phyloP scores from a whole-genome alignment of 2,888 invertebrate species.

The Periphyllus acericola region DNA sequence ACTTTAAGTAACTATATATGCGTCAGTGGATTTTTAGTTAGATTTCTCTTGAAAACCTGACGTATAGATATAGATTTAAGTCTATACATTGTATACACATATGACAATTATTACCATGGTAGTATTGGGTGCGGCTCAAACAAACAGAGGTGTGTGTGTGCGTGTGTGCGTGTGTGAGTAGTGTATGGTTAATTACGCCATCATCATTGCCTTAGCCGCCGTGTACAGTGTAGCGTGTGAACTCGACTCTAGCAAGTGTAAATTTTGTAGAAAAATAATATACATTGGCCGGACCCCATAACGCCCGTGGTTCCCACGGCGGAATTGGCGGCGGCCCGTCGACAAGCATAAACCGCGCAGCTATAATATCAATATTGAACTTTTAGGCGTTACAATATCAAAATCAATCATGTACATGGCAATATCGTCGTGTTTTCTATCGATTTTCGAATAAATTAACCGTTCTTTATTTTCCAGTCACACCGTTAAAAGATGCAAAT shows the following conservation, averaged over 20 bases:
- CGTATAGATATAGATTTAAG: conserved; percentile 43
- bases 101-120: conserved; percentile 50
- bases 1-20: background rate
- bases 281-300: conserved; percentile 45
- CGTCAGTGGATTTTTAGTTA: conserved; percentile 10
- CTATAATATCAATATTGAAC: conserved; percentile 23
- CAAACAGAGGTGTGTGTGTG: conserved; percentile 45
- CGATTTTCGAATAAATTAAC: background rate
- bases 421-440: background rate
- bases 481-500: no score
- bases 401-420: background rate
- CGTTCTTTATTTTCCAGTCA: no score
- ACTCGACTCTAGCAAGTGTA: conserved; percentile 42
- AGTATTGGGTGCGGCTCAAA: conserved; percentile 42
- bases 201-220: conserved; percentile 27
- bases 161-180: background rate
- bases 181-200: conserved; percentile 58
- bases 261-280: conserved; percentile 39
- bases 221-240: conserved; percentile 41
- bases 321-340: conserved; percentile 32
- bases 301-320: conserved; percentile 44
- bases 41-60: conserved; percentile 38
- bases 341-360: background rate
- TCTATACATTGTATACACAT: conserved; percentile 33
- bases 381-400: background rate